Base-by-base conservation (phyloP, 2,113 vertebrate genomes). In the Dipodomys merriami region DNA sequence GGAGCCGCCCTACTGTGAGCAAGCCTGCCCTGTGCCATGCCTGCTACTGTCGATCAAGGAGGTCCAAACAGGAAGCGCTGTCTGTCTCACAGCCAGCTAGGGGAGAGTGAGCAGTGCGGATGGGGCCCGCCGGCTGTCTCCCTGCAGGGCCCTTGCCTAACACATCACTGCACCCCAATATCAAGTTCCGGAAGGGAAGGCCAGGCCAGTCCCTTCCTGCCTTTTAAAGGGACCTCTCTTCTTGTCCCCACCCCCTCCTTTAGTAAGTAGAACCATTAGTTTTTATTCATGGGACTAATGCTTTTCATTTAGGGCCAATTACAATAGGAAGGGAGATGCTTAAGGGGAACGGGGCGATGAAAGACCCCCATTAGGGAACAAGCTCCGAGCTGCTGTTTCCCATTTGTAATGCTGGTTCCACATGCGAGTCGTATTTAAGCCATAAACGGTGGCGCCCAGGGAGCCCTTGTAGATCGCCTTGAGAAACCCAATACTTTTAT, bases 261-360 rank as follows among this genome's bases (percentile, higher is more conserved):
- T 97, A 98, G 97, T 98, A 98, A 98, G 97, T 97, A 98, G 98
- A 99, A 98, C 98, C 98, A 98, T 98, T 99, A 98, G 97, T 97
- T 98, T 99, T 99, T 99, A 99, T 98, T 98, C 98, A 99, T 98
- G 98, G 98, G 98, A 98, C 98, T 99, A 99, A 99, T 99, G 99
- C 98, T 99, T 99, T 99, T 98, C 99, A 99, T 99, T 99, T 99
- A 99, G 97, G 97, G 98, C 98, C 98, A 98, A 99, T 99, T 99
- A 99, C 98, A 98, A 98, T 98, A 98, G 97, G 98, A 98, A 98
- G 98, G 98, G 98, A 98, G 97, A 97, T 97, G 99, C 99, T 99
- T 98, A 98, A 98, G 98, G 99, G 98, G 98, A 98, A 98, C 98
- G 97, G 97, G 97, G 98, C 98, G 99, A 99, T 99, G 99, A 99